Conservation (phyloP, 2,113 vertebrate genomes). For the Paralichthys olivaceus region DNA sequence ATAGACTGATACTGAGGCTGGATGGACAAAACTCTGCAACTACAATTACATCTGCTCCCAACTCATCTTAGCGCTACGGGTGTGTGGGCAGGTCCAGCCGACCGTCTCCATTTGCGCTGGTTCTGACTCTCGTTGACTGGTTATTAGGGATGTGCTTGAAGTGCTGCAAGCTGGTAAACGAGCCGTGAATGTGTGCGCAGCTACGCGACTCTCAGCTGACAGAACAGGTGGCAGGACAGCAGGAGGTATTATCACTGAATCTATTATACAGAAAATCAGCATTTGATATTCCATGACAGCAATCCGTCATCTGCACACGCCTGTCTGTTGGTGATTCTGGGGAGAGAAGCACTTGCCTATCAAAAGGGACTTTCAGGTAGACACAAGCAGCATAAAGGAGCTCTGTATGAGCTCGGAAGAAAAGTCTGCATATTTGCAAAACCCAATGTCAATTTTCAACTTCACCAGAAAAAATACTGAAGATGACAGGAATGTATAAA, state of each 20-base stretch:
- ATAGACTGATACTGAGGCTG: constrained; percentile 27
- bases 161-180: constrained; percentile 55
- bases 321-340: constrained; percentile 6
- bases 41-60: neutral
- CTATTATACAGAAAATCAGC: constrained; percentile 76
- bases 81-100: neutral
- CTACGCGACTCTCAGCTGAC: constrained; percentile 54
- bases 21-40: constrained; percentile 25
- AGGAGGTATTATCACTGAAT: constrained; percentile 76
- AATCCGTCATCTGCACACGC: constrained; percentile 52
- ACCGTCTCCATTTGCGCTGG: constrained; percentile 12
- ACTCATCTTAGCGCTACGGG: neutral
- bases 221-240: constrained; percentile 81
- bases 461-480: neutral
- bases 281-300: constrained; percentile 72
- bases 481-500: neutral
- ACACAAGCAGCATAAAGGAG: neutral
- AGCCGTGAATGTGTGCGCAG: constrained; percentile 44
- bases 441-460: neutral
- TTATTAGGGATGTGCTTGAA: constrained; percentile 56
- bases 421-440: neutral
- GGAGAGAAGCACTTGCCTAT: constrained; percentile 26
- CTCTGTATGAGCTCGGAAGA: neutral
- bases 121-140: constrained; percentile 50
- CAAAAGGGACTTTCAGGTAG: constrained; percentile 35